These are phyloP conservation scores for Tachina grossa DNA, from an alignment of 2,888 invertebrate genomes.

Conservation along the genomic window DNA sequence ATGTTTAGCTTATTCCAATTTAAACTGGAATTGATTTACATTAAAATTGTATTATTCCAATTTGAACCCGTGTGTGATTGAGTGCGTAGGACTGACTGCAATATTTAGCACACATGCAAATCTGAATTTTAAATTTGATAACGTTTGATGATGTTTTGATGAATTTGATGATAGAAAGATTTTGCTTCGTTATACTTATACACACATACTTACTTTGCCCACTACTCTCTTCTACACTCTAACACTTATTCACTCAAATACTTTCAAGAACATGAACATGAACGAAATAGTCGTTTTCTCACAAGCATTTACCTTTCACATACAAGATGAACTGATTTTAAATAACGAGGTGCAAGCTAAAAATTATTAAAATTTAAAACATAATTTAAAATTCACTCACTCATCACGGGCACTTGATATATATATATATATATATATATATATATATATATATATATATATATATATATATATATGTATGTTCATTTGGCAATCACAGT, in stretches of 20 bases:
- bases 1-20: slow-evolving; percentile 38
- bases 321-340: neutral
- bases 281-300: neutral
- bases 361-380: slow-evolving; percentile 11
- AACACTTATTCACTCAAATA: too few species aligned
- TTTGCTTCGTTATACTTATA: neutral
- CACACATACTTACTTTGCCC: neutral
- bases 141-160: neutral
- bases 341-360: neutral
- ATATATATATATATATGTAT: too few species aligned
- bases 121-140: slow-evolving; percentile 7
- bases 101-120: slow-evolving; percentile 2
- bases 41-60: slow-evolving; percentile 12
- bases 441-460: too few species aligned
- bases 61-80: neutral
- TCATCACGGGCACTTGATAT: too few species aligned
- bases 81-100: slow-evolving; percentile 18
- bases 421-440: too few species aligned
- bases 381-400: neutral
- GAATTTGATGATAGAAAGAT: neutral
- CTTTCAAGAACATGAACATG: too few species aligned
- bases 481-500: too few species aligned
- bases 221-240: neutral
- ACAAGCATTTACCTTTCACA: neutral
- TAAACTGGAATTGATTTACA: slow-evolving; percentile 52